Percentiles rank a stretch among this genome's conserved stretches.
Conservation (phyloP, 2,113 vertebrate genomes). For the Bambusicola thoracicus region DNA sequence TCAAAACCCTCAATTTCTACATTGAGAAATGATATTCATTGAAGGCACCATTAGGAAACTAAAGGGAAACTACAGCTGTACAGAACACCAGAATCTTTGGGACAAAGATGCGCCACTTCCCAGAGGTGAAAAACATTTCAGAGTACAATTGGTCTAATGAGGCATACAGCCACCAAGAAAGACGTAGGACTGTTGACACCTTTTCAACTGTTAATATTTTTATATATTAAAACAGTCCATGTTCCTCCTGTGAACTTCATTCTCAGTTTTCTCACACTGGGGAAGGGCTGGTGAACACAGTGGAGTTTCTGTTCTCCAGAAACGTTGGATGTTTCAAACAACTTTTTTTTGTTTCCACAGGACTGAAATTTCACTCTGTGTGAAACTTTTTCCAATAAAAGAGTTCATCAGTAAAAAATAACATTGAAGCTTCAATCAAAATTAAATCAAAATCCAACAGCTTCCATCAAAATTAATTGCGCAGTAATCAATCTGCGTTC, state of each 20-base stretch:
- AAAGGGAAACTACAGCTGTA: background rate
- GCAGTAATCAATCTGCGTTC: background rate
- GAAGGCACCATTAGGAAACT: background rate
- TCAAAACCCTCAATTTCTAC: background rate
- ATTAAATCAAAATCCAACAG: background rate
- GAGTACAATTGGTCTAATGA: background rate
- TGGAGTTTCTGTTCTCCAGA: background rate
- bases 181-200: fast-evolving
- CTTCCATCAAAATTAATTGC: background rate
- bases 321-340: background rate
- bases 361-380: background rate
- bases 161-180: background rate
- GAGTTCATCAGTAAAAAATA: background rate
- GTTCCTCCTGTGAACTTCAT: background rate
- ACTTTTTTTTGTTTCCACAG: background rate
- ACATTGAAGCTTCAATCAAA: background rate
- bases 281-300: background rate
- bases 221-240: background rate
- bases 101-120: background rate
- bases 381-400: background rate
- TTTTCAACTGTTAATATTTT: background rate
- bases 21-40: background rate
- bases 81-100: background rate
- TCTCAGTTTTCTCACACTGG: background rate
- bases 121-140: background rate